A percentile compares a stretch with the other conserved stretches of the same genome.
Conservation (phyloP, 2,797 vertebrate species). For the Graptemys geographica region DNA sequence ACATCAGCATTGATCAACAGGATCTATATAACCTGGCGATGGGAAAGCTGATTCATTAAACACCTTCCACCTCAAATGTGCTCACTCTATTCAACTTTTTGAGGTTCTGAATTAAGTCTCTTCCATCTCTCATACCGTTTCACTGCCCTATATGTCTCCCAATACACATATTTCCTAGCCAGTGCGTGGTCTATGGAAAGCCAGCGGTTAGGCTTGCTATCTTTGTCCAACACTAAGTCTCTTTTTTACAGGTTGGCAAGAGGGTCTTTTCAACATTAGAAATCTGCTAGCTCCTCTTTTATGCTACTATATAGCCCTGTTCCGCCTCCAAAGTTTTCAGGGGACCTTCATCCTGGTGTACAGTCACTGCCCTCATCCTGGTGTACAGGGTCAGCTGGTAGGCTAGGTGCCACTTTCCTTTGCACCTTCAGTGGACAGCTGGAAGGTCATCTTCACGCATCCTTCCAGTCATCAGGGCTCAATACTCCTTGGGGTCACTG, state of each 20-base stretch:
- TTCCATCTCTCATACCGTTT: neutral
- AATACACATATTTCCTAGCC: neutral
- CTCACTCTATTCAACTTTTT: neutral
- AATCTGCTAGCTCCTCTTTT: neutral
- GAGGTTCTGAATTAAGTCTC: neutral
- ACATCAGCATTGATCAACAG: slow-evolving; percentile 8
- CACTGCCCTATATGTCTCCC: neutral
- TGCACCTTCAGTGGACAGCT: neutral
- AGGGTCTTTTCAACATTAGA: neutral
- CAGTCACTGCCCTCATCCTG: neutral
- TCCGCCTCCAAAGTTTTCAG: neutral
- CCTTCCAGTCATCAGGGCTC: neutral
- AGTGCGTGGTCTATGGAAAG: neutral
- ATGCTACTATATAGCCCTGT: neutral
- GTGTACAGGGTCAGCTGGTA: neutral
- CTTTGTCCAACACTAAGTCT: neutral
- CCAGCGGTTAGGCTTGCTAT: neutral
- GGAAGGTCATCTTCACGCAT: neutral
- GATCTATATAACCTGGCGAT: neutral
- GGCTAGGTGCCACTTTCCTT: neutral
- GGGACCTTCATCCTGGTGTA: neutral
- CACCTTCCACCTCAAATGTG: neutral
- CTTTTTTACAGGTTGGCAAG: neutral
- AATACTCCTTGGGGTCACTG: neutral
- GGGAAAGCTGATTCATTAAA: slow-evolving; percentile 18